Evolutionary conservation across 1,140 invertebrate genomes (phyloP).

Genomic region (Hycleus cichorii): DNA sequence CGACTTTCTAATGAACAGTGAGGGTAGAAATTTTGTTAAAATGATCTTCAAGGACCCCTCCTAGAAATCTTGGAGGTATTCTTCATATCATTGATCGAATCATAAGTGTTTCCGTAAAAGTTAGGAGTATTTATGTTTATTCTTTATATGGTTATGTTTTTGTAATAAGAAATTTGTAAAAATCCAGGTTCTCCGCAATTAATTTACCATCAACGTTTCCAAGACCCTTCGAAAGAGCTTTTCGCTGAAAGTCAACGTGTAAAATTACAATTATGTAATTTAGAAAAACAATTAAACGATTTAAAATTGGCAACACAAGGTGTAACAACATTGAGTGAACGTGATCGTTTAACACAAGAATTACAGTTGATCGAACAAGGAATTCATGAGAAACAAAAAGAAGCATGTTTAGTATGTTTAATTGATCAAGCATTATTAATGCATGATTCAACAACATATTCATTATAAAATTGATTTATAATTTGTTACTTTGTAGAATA

Average conservation of each 20-base stretch:
- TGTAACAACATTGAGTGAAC: slow-evolving; percentile 44
- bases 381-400: slow-evolving; percentile 58
- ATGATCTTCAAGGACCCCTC: too few species aligned
- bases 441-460: neutral
- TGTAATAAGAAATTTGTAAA: neutral
- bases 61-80: too few species aligned
- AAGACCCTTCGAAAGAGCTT: slow-evolving; percentile 40
- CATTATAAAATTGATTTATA: neutral
- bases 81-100: too few species aligned
- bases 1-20: too few species aligned
- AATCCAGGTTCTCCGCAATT: slow-evolving; percentile 40
- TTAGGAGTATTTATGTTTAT: too few species aligned
- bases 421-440: neutral
- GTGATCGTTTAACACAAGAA: slow-evolving; percentile 55
- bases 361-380: slow-evolving; percentile 59
- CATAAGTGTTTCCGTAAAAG: too few species aligned
- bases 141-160: too few species aligned
- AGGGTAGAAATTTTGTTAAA: too few species aligned
- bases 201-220: slow-evolving; percentile 33
- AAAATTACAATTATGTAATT: slow-evolving; percentile 54
- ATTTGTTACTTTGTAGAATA: slow-evolving; percentile 30
- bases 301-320: slow-evolving; percentile 49
- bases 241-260: slow-evolving; percentile 55
- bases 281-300: slow-evolving; percentile 59
- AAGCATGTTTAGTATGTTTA: slow-evolving; percentile 47